These are phyloP conservation scores for Apaloderma vittatum DNA, from an alignment of 2,113 vertebrate genomes.

Conservation along the genomic window DNA sequence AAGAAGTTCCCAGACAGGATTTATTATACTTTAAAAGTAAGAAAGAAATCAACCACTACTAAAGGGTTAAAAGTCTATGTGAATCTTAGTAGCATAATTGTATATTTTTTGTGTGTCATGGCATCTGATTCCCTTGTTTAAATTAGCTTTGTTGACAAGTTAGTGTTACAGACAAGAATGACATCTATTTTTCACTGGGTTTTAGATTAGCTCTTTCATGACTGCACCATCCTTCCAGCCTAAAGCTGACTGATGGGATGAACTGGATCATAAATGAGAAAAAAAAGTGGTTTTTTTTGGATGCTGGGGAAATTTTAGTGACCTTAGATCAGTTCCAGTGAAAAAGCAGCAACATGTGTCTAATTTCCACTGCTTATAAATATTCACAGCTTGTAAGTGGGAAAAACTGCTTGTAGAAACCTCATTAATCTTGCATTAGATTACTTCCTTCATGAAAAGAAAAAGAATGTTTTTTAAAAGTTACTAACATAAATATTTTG, in stretches of 20 bases:
- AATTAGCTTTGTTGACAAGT: background rate
- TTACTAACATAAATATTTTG: background rate
- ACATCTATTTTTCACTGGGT: background rate
- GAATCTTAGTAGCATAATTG: background rate
- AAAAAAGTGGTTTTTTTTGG: background rate
- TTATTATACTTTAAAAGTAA: background rate
- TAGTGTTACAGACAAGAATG: background rate
- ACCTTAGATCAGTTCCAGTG: background rate
- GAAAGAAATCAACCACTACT: background rate
- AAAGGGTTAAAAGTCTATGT: background rate
- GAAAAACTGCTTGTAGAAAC: background rate
- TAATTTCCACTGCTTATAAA: background rate
- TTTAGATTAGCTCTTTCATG: background rate
- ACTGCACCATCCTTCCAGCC: background rate
- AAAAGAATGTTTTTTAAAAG: background rate
- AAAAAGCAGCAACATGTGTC: background rate
- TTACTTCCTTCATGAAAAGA: background rate
- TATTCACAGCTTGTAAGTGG: background rate
- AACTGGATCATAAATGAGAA: background rate
- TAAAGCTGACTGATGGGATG: background rate
- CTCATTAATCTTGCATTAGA: background rate
- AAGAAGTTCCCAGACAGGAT: background rate
- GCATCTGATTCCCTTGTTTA: background rate
- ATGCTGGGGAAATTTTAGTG: background rate
- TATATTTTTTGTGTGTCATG: background rate